phyloP scores from a whole-genome alignment of 1,140 invertebrate species.

The Zophobas morio region DNA sequence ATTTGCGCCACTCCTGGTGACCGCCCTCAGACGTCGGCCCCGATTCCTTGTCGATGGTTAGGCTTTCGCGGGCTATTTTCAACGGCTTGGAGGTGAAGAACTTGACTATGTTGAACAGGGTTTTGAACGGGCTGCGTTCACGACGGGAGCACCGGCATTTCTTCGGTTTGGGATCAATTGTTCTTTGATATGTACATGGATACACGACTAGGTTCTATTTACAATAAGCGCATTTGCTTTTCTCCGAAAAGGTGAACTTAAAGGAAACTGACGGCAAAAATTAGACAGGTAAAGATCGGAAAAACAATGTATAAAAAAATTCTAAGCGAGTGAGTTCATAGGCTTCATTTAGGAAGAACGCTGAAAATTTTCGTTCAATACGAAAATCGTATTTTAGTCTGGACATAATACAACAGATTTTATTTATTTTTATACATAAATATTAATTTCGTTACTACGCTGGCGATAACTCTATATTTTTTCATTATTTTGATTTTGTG shows the following conservation, averaged over 20 bases:
- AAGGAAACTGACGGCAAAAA: constrained; percentile 5
- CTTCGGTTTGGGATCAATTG: constrained; percentile 11
- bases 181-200: constrained; percentile 32
- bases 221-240: constrained; percentile 61
- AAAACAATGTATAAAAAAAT: background rate
- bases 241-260: constrained; percentile 49
- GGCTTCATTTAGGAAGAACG: no score
- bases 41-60: constrained; percentile 60
- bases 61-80: constrained; percentile 63
- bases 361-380: no score
- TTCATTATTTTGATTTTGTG: no score
- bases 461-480: no score
- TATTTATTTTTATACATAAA: no score
- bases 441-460: no score
- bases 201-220: constrained; percentile 53
- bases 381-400: no score
- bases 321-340: background rate
- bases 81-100: constrained; percentile 59
- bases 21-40: constrained; percentile 52
- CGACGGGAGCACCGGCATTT: background rate
- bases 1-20: constrained; percentile 65
- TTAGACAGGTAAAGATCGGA: background rate
- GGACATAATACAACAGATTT: no score
- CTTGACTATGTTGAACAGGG: constrained; percentile 64
- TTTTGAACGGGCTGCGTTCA: constrained; percentile 36